Evolutionary conservation across 1,140 invertebrate genomes (phyloP), one percentile per base, ranked within the genome.

Genomic region (Rhyzopertha dominica): DNA sequence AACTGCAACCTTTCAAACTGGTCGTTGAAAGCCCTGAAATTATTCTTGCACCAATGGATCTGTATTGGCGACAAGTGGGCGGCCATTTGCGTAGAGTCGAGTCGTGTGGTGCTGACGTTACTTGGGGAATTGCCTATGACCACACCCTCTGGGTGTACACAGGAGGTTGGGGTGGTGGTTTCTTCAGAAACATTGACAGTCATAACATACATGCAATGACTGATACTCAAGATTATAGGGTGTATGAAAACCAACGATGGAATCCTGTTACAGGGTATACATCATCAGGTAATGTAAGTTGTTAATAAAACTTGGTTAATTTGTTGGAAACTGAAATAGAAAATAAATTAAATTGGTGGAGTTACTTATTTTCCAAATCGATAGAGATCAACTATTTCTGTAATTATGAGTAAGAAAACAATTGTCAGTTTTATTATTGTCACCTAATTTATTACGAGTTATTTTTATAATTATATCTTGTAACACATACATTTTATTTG

Each of bases 201-300:
- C 73, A 77, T 12, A 82, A 81, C 45, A 81, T 90, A 20, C 76
- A 88, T 67, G 58, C 79, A 3, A 89, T 91, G 84, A 77, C 78
- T 13, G 89, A 93, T 64, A 84, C 82, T 5, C 84, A 88, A 62
- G 83, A 81, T 58, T 88, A 87, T 65, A 85, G 84, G 61, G 84
- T 92, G 4, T 95, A 94, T 67, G 91, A 95, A 72, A 94, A 95
- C 65, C 90, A 95, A 68, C 75, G 90, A 34, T 95, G 91, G 91
- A 94, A 93, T 77, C 88, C 83, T 5, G 72, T 94, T 1, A 85
- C 85, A 46, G 90, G 91, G 12, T 95, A 91, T 60, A 87, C 87
- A 1, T 77, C 82, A 5, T 81, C 84, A 60, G 83, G 56, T 59
- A 40, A 3, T 31, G 16, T n/a, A 34, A 32, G 31, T 31, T 22